Evolutionary conservation across 2,797 vertebrate genomes (phyloP).

Genomic region (Nannoperca obscura): DNA sequence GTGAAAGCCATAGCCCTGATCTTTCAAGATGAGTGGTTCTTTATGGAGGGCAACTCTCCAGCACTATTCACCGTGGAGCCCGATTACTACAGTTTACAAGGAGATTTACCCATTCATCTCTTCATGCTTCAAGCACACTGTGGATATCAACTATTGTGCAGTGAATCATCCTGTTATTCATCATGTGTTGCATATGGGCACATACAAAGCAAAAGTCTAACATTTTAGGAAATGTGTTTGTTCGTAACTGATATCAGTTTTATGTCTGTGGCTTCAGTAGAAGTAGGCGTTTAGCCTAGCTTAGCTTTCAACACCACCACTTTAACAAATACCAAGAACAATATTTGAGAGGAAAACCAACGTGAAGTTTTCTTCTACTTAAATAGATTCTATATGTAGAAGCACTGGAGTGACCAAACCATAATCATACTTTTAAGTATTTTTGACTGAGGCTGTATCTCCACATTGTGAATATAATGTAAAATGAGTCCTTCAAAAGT

Average conservation of each 20-base stretch:
- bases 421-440: background rate
- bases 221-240: constrained; percentile 10
- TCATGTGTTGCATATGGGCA: constrained; percentile 25
- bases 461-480: background rate
- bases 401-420: background rate
- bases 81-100: constrained; percentile 72
- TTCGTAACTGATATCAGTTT: constrained; percentile 15
- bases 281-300: background rate
- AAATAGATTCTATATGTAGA: too few relatives aligned
- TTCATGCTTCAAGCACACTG: constrained; percentile 43
- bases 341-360: too few relatives aligned
- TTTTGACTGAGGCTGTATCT: background rate
- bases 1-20: constrained; percentile 78
- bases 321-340: too few relatives aligned
- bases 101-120: constrained; percentile 69
- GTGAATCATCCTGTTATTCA: constrained; percentile 27
- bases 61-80: constrained; percentile 57
- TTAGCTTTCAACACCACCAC: background rate
- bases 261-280: background rate
- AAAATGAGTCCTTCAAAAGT: background rate
- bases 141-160: constrained; percentile 33
- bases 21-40: constrained; percentile 73
- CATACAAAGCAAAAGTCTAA: constrained; percentile 15
- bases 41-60: constrained; percentile 66
- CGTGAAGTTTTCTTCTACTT: too few relatives aligned